Evolutionary conservation across 2,113 vertebrate species (phyloP).

Genomic region (Speoplatyrhinus poulsoni): DNA sequence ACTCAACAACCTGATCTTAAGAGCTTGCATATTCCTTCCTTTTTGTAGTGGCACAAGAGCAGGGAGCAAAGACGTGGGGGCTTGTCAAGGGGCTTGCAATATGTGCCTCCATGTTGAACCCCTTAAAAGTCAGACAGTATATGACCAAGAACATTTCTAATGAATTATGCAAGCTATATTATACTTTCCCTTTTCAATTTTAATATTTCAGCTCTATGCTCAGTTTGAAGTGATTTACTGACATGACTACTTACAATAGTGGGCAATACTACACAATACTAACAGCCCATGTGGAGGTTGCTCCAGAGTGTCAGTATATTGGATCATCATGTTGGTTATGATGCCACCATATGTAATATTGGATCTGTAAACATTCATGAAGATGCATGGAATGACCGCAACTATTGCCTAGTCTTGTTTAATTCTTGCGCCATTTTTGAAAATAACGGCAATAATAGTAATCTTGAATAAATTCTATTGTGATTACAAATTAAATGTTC

Average conservation of each 20-base stretch:
- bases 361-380: slow-evolving; percentile 16
- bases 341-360: slow-evolving; percentile 41
- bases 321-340: slow-evolving; percentile 33
- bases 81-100: slow-evolving; percentile 32
- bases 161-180: slow-evolving; percentile 61
- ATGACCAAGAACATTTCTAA: slow-evolving; percentile 51
- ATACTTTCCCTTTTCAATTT: slow-evolving; percentile 48
- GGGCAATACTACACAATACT: slow-evolving; percentile 20
- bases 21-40: slow-evolving; percentile 42
- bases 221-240: slow-evolving; percentile 36
- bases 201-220: slow-evolving; percentile 44
- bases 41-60: slow-evolving; percentile 20
- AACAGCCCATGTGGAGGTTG: slow-evolving; percentile 16
- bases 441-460: no score
- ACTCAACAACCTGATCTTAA: slow-evolving; percentile 33
- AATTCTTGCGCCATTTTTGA: no score
- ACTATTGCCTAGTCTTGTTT: slow-evolving; percentile 2
- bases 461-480: background rate
- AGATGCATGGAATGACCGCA: slow-evolving; percentile 16
- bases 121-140: slow-evolving; percentile 46
- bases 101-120: slow-evolving; percentile 53
- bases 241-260: slow-evolving; percentile 17
- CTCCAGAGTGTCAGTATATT: slow-evolving; percentile 18
- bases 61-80: background rate
- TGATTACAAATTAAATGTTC: background rate